Evolutionary conservation across 2,113 vertebrate species (phyloP), one percentile per base, ranked within the genome.

Genomic region (Cavia porcellus): DNA sequence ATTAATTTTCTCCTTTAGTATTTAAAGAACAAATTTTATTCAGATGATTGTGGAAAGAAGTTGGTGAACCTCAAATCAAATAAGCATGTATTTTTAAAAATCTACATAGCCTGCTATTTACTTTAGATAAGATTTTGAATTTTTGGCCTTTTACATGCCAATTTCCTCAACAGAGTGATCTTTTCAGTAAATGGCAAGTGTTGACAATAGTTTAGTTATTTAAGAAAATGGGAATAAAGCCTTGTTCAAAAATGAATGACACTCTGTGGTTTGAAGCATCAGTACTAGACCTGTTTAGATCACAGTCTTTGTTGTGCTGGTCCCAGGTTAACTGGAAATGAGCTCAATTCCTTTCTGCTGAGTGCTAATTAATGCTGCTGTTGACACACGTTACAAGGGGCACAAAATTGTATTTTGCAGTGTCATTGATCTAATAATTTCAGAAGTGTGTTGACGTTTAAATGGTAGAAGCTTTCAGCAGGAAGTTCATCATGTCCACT

Each of bases 281-380:
- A 97, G 61, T n/a, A 82, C 9, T 14, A 82, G 12, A 50, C 96
- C 92, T 97, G 93, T 88, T 97, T 96, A 97, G 97, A 97, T 95
- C 64, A 50, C 86, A 28, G 8, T 95, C 96, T 86, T 96, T 95
- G 92, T 55, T 93, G 81, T 96, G 86, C 96, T 90, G 50, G 62
- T 57, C 92, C 66, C 91, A 94, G 97, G 96, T 98, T 97, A 98
- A 96, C 93, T 95, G 89, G 86, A 86, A 95, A 96, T 30, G 30
- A 96, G 45, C 83, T 98, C 75, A 86, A 75, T 79, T 85, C 87
- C 89, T 93, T 91, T 85, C 86, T 94, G 57, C 74, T 50, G 35
- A 96, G 84, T 22, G 52, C 86, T 96, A 95, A 77, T 96, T 95
- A 90, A 95, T 96, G 57, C 57, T 89, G 7, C 59, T 96, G 52